Base-by-base conservation (phyloP, 2,888 invertebrate species). In the Chaitophorus viminalis region DNA sequence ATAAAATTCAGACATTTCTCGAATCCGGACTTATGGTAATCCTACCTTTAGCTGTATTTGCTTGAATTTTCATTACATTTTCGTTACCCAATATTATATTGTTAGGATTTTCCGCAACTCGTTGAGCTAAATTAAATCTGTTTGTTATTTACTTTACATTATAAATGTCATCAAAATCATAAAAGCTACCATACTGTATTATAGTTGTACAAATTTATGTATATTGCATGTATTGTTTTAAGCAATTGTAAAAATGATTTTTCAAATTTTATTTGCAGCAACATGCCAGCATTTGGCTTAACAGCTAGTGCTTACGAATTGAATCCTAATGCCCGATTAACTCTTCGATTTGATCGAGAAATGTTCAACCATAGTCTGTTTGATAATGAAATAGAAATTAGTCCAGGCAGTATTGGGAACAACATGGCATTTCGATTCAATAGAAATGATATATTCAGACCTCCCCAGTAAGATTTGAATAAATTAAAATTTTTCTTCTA, bases 371-470 rank as follows among this genome's bases (percentile, higher is more conserved):
- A 18, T 33, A 81, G 81, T 74, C n/a, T 87, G 31, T 81, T 81
- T 74, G 87, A 87, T 9, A 87, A 33, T 33, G 87, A 87, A 87
- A 81, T 87, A 87, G 87, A 87, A 87, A 81, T 87, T 6, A 25
- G 87, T 75, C 87, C 79, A 5, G 9, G 21, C 8, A 14, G 39
- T 65, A 76, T 65, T 31, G 65, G 75, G 6, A 84, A 84, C 65
- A 84, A 84, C 25, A 76, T 84, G 84, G 81, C 79, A 6, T 87
- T 87, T 81, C 54, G 79, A 81, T 87, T 87, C 46, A 87, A 81
- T n/a, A 74, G 87, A 74, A 87, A 74, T 60, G 87, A 87, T 75
- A 46, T 87, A 21, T 87, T 87, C 68, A 79, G 87, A 81, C 79
- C 87, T 65, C 39, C 87, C 8, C 81, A 74, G 87, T 87, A 87